A percentile compares a stretch with the other conserved stretches of the same genome.
phyloP scores from a whole-genome alignment of 2,797 vertebrate genomes.

The Parauchenoglanis ngamensis region DNA sequence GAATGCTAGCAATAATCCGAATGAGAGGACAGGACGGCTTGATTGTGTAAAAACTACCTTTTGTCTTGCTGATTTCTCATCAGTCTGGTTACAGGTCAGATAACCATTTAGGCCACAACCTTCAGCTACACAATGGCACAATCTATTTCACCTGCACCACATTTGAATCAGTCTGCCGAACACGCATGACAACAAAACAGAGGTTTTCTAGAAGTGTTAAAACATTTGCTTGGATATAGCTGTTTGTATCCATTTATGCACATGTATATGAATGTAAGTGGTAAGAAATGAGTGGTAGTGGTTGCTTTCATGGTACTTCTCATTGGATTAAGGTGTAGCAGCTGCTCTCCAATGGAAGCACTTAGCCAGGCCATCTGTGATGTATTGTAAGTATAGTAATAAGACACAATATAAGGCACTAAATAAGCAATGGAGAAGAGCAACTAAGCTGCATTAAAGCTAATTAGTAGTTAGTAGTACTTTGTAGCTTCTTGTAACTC shows the following conservation, averaged over 20 bases:
- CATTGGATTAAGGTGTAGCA: conserved; percentile 41
- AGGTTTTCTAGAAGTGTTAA: background rate
- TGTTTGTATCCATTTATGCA: background rate
- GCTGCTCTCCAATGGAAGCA: conserved; percentile 45
- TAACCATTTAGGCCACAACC: conserved; percentile 9
- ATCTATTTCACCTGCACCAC: conserved; percentile 27
- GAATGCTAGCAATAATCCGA: conserved; percentile 5
- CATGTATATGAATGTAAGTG: conserved; percentile 14
- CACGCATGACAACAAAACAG: background rate
- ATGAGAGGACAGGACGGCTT: conserved; percentile 1
- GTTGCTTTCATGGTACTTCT: conserved; percentile 42
- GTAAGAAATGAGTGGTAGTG: conserved; percentile 34
- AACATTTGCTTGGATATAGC: background rate
- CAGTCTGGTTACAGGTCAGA: conserved; percentile 25
- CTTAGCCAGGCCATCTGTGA: conserved; percentile 36
- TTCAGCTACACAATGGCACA: conserved; percentile 5
- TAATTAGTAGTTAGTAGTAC: background rate
- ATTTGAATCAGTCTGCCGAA: background rate
- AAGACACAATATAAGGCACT: conserved; percentile 14
- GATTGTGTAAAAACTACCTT: conserved; percentile 18
- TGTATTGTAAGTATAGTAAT: conserved; percentile 28
- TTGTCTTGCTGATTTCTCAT: conserved; percentile 24
- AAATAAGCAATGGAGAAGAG: background rate
- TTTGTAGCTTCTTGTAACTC: background rate
- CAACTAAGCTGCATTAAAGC: background rate